phyloP scores from a whole-genome alignment of 2,888 invertebrate genomes.

The Onchidella celtica region DNA sequence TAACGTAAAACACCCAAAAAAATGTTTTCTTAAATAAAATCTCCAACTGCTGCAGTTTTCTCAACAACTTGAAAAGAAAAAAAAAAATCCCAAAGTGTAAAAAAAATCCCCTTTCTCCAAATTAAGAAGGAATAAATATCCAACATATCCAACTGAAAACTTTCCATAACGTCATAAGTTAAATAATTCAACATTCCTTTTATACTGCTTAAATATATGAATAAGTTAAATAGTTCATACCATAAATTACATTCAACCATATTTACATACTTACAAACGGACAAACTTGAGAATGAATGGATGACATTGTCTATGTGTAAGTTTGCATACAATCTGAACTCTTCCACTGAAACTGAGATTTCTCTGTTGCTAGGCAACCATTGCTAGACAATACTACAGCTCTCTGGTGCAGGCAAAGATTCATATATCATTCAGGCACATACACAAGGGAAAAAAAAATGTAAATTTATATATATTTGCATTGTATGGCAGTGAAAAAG shows the following conservation, averaged over 20 bases:
- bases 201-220: too few relatives aligned
- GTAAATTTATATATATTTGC: too few relatives aligned
- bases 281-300: background rate
- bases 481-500: background rate
- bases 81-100: background rate
- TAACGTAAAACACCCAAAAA: background rate
- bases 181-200: too few relatives aligned
- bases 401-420: background rate
- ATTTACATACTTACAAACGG: constrained; percentile 10
- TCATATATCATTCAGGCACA: background rate
- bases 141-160: too few relatives aligned
- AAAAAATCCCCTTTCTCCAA: too few relatives aligned
- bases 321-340: too few relatives aligned
- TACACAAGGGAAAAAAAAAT: too few relatives aligned
- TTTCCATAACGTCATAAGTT: too few relatives aligned
- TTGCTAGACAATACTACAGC: background rate
- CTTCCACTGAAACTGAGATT: background rate
- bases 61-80: background rate
- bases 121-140: too few relatives aligned
- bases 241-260: background rate
- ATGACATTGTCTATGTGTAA: too few relatives aligned
- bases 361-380: background rate
- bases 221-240: background rate
- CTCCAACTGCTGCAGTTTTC: background rate
- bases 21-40: background rate